Conservation (phyloP, 2,888 invertebrate genomes). For the Tuberolachnus salignus region DNA sequence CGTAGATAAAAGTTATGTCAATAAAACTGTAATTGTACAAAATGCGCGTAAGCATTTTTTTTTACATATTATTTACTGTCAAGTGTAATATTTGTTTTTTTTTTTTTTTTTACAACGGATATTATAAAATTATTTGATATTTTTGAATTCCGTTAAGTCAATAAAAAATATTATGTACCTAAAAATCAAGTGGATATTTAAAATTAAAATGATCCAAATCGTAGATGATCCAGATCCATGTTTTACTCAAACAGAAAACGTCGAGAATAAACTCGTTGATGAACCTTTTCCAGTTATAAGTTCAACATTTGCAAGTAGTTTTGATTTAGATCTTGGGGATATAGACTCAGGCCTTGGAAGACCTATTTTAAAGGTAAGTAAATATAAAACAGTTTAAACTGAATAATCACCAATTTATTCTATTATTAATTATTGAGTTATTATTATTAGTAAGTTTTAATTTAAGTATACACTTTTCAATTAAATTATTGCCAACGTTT, state of each 20-base stretch:
- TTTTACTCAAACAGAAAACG: not conserved
- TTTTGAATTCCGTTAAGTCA: not conserved
- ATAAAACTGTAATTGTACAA: no score
- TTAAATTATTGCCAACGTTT: no score
- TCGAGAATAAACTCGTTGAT: no score
- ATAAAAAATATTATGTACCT: conserved; percentile 3
- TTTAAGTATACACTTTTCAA: no score
- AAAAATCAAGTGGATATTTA: not conserved
- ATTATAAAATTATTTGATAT: conserved; percentile 15
- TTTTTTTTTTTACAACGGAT: conserved; percentile 16
- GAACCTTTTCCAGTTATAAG: not conserved
- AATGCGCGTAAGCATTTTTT: no score
- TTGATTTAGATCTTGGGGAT: not conserved
- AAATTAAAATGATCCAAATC: no score
- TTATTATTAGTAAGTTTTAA: no score
- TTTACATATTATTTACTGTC: conserved; percentile 1
- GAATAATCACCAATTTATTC: no score
- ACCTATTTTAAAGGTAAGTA: not conserved
- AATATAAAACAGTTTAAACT: not conserved
- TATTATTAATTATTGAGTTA: no score
- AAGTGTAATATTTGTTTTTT: conserved; percentile 21
- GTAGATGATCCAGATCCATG: no score
- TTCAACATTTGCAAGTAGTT: conserved; percentile 1
- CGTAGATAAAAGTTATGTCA: no score
- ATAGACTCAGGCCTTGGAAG: not conserved